Percentiles rank a stretch among this genome's conserved stretches.
Evolutionary conservation across 1,140 invertebrate genomes (phyloP).

Genomic region (Chironomus striatipennis): DNA sequence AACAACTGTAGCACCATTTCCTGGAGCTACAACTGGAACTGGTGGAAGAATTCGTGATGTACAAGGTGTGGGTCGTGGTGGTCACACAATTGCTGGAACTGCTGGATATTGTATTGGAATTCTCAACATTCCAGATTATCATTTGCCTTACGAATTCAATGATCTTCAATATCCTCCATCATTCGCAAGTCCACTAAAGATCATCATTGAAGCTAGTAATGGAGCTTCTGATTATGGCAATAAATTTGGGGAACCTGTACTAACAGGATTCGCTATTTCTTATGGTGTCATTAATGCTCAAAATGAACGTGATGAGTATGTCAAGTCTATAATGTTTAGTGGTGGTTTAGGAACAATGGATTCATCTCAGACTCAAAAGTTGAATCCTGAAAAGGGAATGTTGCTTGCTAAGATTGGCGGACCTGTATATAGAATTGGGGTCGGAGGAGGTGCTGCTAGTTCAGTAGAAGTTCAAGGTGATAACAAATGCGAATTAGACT

Average conservation of each 20-base stretch:
- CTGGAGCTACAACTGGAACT: slow-evolving; percentile 94
- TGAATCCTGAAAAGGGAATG: slow-evolving; percentile 50
- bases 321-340: slow-evolving; percentile 99
- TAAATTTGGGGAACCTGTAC: slow-evolving; percentile 95
- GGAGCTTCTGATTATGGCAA: slow-evolving; percentile 98
- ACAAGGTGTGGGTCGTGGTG: slow-evolving; percentile 85
- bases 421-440: slow-evolving; percentile 92
- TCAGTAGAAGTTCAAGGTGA: slow-evolving; percentile 89
- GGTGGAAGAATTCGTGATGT: slow-evolving; percentile 92
- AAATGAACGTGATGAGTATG: slow-evolving; percentile 76
- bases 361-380: slow-evolving; percentile 32
- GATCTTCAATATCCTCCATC: slow-evolving; percentile 73
- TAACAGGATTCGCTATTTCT: slow-evolving; percentile 83
- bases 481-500: slow-evolving; percentile 80
- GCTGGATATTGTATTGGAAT: slow-evolving; percentile 95
- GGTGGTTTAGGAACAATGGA: slow-evolving; percentile 84
- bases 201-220: slow-evolving; percentile 92
- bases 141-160: slow-evolving; percentile 78
- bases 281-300: slow-evolving; percentile 67
- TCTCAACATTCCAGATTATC: slow-evolving; percentile 79
- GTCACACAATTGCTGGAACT: slow-evolving; percentile 88
- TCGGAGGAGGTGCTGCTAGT: slow-evolving; percentile 92
- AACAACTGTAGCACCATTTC: slow-evolving; percentile 86
- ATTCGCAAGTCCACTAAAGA: slow-evolving; percentile 79
- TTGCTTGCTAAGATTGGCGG: slow-evolving; percentile 91